phyloP scores from a whole-genome alignment of 2,113 vertebrate genomes.

The Rhinolophus ferrumequinum region DNA sequence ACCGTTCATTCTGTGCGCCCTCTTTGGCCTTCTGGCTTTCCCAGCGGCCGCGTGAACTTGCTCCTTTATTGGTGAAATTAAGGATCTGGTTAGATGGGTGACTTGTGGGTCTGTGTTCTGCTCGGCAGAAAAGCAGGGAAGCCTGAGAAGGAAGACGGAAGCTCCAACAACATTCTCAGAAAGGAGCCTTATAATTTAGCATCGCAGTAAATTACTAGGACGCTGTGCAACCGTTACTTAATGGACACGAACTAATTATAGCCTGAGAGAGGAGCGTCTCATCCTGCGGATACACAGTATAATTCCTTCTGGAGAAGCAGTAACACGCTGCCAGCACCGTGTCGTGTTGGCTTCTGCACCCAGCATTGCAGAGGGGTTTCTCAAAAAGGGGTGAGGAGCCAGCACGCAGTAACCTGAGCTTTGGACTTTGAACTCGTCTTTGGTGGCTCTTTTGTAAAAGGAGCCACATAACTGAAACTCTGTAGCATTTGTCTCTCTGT shows the following conservation, averaged over 20 bases:
- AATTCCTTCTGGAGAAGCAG: conserved; percentile 66
- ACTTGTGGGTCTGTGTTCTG: background rate
- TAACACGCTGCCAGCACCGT: conserved; percentile 6
- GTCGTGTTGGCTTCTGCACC: background rate
- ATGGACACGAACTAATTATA: conserved; percentile 77
- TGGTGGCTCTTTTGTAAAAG: background rate
- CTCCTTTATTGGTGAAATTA: background rate
- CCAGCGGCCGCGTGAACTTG: background rate
- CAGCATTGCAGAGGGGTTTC: conserved; percentile 19
- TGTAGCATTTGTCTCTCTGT: background rate
- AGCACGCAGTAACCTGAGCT: background rate
- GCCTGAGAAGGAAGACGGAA: background rate
- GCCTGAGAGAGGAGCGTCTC: conserved; percentile 30
- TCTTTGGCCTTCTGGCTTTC: background rate
- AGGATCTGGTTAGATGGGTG: background rate
- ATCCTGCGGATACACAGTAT: conserved; percentile 55
- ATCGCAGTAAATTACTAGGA: conserved; percentile 78
- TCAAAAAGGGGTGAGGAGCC: background rate
- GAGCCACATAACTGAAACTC: background rate
- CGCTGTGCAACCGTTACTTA: conserved; percentile 77
- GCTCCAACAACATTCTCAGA: conserved; percentile 23
- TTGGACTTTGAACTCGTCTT: background rate
- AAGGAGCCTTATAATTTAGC: conserved; percentile 63
- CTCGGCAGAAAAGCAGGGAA: background rate
- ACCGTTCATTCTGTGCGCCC: background rate